Evolutionary conservation across 2,797 vertebrate species (phyloP), one percentile per base, ranked within the genome.

Genomic region (Mormyrus proboscirostris): DNA sequence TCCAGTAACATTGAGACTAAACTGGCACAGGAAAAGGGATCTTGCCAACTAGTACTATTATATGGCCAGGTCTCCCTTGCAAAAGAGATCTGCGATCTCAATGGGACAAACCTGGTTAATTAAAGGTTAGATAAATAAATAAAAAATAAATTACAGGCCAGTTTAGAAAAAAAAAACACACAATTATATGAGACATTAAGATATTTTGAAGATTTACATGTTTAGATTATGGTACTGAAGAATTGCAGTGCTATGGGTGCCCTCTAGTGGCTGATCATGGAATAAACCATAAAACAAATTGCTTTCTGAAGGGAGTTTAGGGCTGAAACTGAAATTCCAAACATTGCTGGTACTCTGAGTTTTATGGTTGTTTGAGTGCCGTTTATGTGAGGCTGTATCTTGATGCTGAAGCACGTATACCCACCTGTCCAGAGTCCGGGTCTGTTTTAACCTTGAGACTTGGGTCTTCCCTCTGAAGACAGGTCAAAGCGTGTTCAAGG

Each of bases 401-500:
- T 16, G 38, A 79, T 44, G 41, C 73, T 44, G 73, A 79, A 79
- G 41, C 41, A 19, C 38, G 19, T 44, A 51, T 25, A 14, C 91
- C 90, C 96, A 99, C 98, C 95, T 99, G 98, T 92, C 98, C 98
- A 91, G 98, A 98, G 90, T 99, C 98, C 0, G 97, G 95, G 95
- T 99, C 99, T 14, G 94, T 90, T 91, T 95, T 96, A 92, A 99
- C 98, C 96, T 98, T 99, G 55, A 99, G 96, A 92, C 99, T 99
- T 90, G 98, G 99, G 95, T 99, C 99, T 96, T 99, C 98, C 93
- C 97, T 97, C 93, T 99, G 98, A 88, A 99, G 96, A 93, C 97
- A 98, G 90, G 90, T 95, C 87, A 99, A 94, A 0, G 98, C 98
- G 14, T 97, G 95, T 92, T 99, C 98, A 88, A 99, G 96, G 92